A percentile compares a stretch with the other conserved stretches of the same genome.
phyloP scores from a whole-genome alignment of 2,888 invertebrate genomes.

The Gasteruption jaculator region DNA sequence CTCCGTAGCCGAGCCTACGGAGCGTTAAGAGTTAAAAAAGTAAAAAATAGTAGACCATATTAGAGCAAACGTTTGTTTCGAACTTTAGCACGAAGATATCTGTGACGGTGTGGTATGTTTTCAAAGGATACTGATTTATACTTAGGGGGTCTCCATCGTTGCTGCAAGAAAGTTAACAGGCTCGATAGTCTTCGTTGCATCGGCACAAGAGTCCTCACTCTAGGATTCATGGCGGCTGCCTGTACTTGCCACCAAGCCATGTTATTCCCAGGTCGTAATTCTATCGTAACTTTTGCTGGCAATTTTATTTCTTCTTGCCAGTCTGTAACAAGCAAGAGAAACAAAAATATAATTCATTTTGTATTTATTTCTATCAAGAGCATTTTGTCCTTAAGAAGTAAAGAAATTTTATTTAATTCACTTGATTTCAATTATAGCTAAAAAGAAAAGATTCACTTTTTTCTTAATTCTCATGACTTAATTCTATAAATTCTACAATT shows the following conservation, averaged over 20 bases:
- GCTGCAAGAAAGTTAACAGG: conserved; percentile 68
- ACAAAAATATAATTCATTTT: conserved; percentile 4
- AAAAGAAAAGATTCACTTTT: too few species aligned
- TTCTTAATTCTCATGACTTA: too few species aligned
- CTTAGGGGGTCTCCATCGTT: conserved; percentile 69
- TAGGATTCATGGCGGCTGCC: conserved; percentile 84
- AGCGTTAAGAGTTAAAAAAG: too few species aligned
- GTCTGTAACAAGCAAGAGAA: conserved; percentile 51
- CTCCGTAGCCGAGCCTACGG: too few species aligned
- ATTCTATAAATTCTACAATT: background rate
- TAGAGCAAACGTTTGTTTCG: too few species aligned
- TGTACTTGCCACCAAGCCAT: conserved; percentile 82
- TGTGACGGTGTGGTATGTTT: too few species aligned
- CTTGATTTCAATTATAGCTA: too few species aligned
- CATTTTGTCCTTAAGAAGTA: too few species aligned
- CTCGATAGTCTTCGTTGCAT: conserved; percentile 70
- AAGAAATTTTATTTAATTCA: too few species aligned
- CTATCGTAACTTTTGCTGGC: conserved; percentile 72
- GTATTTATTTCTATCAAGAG: background rate
- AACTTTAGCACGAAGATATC: too few species aligned
- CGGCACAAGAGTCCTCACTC: conserved; percentile 68
- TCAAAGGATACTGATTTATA: conserved; percentile 62
- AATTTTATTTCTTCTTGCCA: conserved; percentile 70
- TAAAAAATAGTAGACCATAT: too few species aligned
- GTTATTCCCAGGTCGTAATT: conserved; percentile 73